Percentiles rank a stretch among this genome's conserved stretches.
These are phyloP conservation scores for Elgaria multicarinata DNA, from an alignment of 2,113 vertebrate species.

Conservation along the genomic window DNA sequence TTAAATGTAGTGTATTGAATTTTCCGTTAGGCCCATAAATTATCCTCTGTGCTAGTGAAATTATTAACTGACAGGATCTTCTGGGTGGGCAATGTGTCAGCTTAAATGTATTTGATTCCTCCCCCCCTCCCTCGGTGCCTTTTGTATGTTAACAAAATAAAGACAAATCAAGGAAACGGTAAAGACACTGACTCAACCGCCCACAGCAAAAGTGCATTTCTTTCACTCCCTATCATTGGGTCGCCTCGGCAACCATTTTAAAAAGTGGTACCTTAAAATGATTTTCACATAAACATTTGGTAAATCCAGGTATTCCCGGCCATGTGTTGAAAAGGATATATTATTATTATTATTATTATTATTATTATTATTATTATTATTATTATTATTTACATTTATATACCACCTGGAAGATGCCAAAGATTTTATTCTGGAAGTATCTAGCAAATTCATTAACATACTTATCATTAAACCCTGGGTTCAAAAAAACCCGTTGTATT, in stretches of 20 bases:
- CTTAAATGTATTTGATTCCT: constrained; percentile 72
- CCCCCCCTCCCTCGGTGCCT: neutral
- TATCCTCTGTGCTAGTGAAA: constrained; percentile 47
- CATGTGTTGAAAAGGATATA: neutral
- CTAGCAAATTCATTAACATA: too few species aligned
- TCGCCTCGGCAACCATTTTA: neutral
- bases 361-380: too few species aligned
- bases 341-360: too few species aligned
- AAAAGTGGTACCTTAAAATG: neutral
- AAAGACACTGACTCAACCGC: constrained; percentile 56
- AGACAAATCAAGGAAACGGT: constrained; percentile 67
- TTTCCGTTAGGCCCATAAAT: constrained; percentile 65
- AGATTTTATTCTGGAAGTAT: too few species aligned
- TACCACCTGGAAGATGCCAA: too few species aligned
- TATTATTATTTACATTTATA: too few species aligned
- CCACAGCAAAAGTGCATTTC: constrained; percentile 39
- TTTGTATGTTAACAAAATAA: constrained; percentile 67
- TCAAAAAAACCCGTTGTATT: too few species aligned
- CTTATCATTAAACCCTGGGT: neutral
- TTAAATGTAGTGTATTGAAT: constrained; percentile 75
- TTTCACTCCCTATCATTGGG: neutral
- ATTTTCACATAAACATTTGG: neutral
- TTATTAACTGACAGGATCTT: constrained; percentile 78
- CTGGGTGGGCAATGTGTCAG: constrained; percentile 75
- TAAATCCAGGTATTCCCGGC: neutral